Evolutionary conservation across 2,797 vertebrate genomes (phyloP).

Genomic region (Phaenicophaeus curvirostris): DNA sequence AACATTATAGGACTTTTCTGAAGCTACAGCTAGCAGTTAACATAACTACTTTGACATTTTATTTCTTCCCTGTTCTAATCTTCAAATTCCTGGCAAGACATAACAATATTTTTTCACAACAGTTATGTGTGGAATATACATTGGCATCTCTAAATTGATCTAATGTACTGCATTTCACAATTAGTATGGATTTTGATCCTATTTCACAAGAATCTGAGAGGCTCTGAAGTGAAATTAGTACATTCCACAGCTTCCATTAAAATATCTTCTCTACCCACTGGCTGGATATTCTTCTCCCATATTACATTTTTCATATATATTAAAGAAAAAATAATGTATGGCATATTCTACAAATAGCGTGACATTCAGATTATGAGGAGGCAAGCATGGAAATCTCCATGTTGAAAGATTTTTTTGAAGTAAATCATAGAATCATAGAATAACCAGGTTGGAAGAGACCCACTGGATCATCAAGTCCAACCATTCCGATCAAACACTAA

Average conservation of each 20-base stretch:
- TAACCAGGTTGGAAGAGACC: no score
- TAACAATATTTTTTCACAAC: background rate
- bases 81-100: background rate
- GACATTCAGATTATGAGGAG: background rate
- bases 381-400: background rate
- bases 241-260: background rate
- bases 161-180: background rate
- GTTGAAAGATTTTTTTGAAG: background rate
- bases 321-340: background rate
- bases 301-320: background rate
- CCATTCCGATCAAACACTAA: no score
- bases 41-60: background rate
- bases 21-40: background rate
- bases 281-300: background rate
- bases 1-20: background rate
- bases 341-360: background rate
- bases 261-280: background rate
- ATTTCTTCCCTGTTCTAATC: background rate
- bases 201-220: background rate
- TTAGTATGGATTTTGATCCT: background rate
- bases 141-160: rapidly evolving
- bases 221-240: background rate
- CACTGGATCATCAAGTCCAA: no score
- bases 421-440: no score
- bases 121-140: background rate